phyloP scores from a whole-genome alignment of 2,797 vertebrate genomes.

The Melanitta fusca region DNA sequence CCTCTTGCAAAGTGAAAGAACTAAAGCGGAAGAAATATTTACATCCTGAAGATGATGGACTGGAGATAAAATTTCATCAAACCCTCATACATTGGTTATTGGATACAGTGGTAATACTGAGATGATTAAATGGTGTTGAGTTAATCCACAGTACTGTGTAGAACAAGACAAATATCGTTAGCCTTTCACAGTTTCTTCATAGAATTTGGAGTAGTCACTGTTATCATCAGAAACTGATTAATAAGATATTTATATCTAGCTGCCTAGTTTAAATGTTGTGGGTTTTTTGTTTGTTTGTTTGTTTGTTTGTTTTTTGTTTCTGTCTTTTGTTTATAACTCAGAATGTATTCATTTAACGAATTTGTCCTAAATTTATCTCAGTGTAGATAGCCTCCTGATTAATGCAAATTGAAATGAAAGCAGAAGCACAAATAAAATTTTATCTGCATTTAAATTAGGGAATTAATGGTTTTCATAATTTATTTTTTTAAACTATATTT shows the following conservation, averaged over 20 bases:
- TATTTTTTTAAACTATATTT: not conserved
- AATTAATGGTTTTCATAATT: not conserved
- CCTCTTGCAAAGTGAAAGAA: not conserved
- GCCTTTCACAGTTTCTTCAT: no score
- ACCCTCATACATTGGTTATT: not conserved
- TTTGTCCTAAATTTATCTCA: not conserved
- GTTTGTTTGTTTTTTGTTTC: not conserved
- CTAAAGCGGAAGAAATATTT: not conserved
- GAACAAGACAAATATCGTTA: not conserved
- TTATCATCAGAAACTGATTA: not conserved
- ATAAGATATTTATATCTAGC: not conserved
- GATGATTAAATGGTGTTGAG: not conserved
- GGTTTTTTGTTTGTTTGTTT: no score
- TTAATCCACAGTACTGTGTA: not conserved
- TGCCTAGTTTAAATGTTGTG: not conserved
- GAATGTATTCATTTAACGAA: not conserved
- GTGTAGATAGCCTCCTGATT: not conserved
- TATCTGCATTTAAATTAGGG: not conserved
- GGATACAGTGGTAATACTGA: not conserved
- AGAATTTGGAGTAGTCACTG: not conserved
- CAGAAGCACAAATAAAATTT: not conserved
- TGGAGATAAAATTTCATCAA: not conserved
- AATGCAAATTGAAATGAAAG: not conserved
- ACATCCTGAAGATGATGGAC: not conserved
- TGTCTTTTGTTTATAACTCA: not conserved